Conservation (phyloP, 2,113 vertebrate genomes). For the Chaetodon trifascialis region DNA sequence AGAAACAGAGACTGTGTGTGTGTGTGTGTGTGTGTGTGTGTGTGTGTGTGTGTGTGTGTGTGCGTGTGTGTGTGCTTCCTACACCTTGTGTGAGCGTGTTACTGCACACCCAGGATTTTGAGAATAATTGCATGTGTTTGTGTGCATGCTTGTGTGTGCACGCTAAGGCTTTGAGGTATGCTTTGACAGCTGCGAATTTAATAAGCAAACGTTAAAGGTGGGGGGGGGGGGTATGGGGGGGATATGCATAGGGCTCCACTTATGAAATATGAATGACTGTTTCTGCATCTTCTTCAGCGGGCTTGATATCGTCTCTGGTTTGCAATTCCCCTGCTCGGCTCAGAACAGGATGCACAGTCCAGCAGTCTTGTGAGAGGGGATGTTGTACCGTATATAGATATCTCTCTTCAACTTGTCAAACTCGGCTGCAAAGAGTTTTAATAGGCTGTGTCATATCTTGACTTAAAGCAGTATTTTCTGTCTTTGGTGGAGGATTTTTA, state of each 20-base stretch:
- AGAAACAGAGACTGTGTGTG: slow-evolving; percentile 16
- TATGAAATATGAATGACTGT: slow-evolving; percentile 85
- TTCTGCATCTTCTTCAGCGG: slow-evolving; percentile 77
- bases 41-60: slow-evolving; percentile 15
- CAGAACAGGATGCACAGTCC: slow-evolving; percentile 61
- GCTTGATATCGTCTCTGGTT: slow-evolving; percentile 71
- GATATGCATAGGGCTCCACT: slow-evolving; percentile 54
- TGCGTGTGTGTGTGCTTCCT: slow-evolving; percentile 1
- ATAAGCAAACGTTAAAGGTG: slow-evolving; percentile 79
- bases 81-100: slow-evolving; percentile 6
- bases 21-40: slow-evolving; percentile 17
- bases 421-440: slow-evolving; percentile 42
- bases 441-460: slow-evolving; percentile 49
- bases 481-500: slow-evolving; percentile 45
- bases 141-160: slow-evolving; percentile 30
- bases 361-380: slow-evolving; percentile 57
- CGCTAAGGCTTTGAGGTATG: slow-evolving; percentile 67
- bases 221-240: slow-evolving; percentile 22
- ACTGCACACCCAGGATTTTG: slow-evolving; percentile 45
- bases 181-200: slow-evolving; percentile 82
- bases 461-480: slow-evolving; percentile 33
- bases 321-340: slow-evolving; percentile 61
- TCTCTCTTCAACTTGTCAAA: slow-evolving; percentile 57
- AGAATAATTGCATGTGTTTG: slow-evolving; percentile 56
- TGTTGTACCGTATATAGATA: slow-evolving; percentile 42